phyloP scores from a whole-genome alignment of 2,113 vertebrate genomes.

The Xerus inauris region DNA sequence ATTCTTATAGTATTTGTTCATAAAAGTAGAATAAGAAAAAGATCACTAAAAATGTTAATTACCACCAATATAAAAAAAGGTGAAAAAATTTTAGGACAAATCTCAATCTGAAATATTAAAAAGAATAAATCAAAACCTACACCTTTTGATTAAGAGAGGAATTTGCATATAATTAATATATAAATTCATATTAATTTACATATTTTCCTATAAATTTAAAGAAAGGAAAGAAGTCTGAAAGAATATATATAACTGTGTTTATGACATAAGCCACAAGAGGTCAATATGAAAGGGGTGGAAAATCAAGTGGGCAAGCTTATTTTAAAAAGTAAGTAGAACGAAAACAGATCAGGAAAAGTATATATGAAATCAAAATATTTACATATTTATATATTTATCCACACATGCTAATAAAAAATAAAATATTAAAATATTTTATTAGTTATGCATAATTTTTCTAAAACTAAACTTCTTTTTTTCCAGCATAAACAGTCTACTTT shows the following conservation, averaged over 20 bases:
- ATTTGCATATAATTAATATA: neutral
- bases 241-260: neutral
- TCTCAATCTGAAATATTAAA: neutral
- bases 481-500: conserved; percentile 19
- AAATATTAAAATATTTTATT: neutral
- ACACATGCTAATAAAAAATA: neutral
- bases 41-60: neutral
- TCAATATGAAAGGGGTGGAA: neutral
- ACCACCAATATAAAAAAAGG: neutral
- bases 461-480: conserved; percentile 47
- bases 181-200: neutral
- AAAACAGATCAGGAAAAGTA: neutral
- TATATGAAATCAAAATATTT: neutral
- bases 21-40: neutral
- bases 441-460: neutral
- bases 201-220: neutral
- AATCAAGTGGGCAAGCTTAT: neutral
- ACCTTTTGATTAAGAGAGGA: neutral
- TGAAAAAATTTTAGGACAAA: conserved; percentile 28
- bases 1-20: neutral
- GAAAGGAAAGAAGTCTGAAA: neutral
- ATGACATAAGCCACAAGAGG: fast-evolving
- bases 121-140: neutral
- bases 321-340: neutral
- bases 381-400: neutral